Conservation (phyloP, 1,140 invertebrate species). For the Odontomachus brunneus region DNA sequence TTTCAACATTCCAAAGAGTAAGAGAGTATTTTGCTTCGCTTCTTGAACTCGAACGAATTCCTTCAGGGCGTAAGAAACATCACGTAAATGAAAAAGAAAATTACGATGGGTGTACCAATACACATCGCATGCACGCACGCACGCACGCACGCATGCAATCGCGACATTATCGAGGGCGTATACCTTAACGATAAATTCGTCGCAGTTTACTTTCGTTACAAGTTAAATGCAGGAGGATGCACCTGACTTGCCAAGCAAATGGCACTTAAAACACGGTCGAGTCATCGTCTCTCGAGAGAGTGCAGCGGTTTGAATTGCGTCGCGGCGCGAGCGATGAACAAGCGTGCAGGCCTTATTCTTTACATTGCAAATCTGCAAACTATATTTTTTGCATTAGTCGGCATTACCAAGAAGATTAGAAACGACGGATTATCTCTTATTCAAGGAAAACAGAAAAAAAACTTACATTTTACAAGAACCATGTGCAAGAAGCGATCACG, state of each 20-base stretch:
- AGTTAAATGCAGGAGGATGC: constrained; percentile 44
- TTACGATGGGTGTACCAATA: neutral
- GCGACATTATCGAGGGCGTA: constrained; percentile 6
- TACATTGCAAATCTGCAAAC: constrained; percentile 30
- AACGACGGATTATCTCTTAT: no score
- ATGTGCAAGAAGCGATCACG: no score
- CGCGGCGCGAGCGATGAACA: neutral
- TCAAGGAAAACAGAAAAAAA: neutral
- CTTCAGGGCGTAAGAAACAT: neutral
- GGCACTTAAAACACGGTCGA: constrained; percentile 1
- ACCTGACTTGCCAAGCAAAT: constrained; percentile 61
- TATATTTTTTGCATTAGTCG: neutral
- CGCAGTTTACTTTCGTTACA: constrained; percentile 49
- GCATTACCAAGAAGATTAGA: no score
- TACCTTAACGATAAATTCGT: constrained; percentile 24
- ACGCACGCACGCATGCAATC: neutral
- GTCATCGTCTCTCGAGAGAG: neutral
- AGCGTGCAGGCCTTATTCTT: neutral
- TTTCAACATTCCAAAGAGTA: neutral
- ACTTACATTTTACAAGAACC: neutral
- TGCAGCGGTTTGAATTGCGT: constrained; percentile 26
- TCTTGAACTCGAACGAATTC: neutral
- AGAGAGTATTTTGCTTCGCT: constrained; percentile 6
- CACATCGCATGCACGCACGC: neutral
- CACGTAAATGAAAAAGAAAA: neutral